A percentile compares a stretch with the other conserved stretches of the same genome.
Evolutionary conservation across 2,113 vertebrate species (phyloP).

Genomic region (Leucoraja erinaceus): DNA sequence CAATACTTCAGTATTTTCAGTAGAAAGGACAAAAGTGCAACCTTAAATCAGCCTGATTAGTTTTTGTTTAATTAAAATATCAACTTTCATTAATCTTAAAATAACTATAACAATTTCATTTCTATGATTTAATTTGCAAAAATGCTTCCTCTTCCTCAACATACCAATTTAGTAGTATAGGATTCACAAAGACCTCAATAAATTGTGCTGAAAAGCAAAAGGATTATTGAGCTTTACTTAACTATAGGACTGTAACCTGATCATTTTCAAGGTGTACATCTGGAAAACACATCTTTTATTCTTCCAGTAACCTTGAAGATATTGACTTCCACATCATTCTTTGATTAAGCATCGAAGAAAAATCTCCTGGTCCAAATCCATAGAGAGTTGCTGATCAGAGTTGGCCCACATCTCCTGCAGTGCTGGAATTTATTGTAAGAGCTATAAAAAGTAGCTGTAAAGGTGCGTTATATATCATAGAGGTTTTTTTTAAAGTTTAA

Average conservation of each 20-base stretch:
- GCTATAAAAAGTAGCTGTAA: constrained; percentile 30
- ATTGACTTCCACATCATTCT: constrained; percentile 32
- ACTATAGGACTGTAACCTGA: background rate
- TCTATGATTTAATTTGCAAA: background rate
- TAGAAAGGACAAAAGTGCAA: background rate
- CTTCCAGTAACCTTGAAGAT: constrained; percentile 31
- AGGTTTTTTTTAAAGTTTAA: constrained; percentile 22
- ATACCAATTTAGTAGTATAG: background rate
- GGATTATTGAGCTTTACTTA: constrained; percentile 24
- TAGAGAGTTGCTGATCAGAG: constrained; percentile 27
- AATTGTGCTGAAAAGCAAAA: constrained; percentile 26
- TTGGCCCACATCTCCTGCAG: constrained; percentile 25
- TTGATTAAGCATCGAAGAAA: constrained; percentile 31
- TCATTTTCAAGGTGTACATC: constrained; percentile 38
- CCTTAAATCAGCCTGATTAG: background rate
- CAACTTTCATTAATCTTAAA: background rate
- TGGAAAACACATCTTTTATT: constrained; percentile 35
- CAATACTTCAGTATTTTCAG: background rate
- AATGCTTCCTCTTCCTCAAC: background rate
- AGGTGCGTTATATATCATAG: constrained; percentile 33
- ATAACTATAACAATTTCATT: background rate
- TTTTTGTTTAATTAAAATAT: background rate
- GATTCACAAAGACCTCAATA: background rate
- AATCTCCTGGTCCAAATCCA: background rate
- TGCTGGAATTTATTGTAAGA: constrained; percentile 33